Evolutionary conservation across 2,797 vertebrate species (phyloP).

Genomic region (Poecilia wingei): DNA sequence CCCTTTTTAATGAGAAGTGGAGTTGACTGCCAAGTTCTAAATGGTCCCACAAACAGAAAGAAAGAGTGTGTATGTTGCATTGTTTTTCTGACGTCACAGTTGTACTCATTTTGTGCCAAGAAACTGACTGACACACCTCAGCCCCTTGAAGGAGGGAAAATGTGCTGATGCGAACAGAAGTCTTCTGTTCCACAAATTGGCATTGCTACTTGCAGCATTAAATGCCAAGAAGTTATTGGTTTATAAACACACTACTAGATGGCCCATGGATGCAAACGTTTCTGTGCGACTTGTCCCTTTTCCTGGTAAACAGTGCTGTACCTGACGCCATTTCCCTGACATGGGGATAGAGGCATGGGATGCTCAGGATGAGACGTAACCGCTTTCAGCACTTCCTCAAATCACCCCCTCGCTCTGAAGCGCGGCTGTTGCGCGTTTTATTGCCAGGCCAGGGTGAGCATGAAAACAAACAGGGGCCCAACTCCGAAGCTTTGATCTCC

Average conservation of each 20-base stretch:
- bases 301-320: slow-evolving; percentile 82
- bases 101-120: slow-evolving; percentile 51
- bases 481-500: slow-evolving; percentile 88
- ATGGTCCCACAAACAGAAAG: slow-evolving; percentile 9
- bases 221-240: slow-evolving; percentile 44
- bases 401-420: slow-evolving; percentile 76
- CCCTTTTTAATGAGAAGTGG: slow-evolving; percentile 16
- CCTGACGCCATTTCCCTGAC: slow-evolving; percentile 72
- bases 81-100: slow-evolving; percentile 57
- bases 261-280: slow-evolving; percentile 62
- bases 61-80: slow-evolving; percentile 23
- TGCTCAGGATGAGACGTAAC: slow-evolving; percentile 86
- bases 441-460: slow-evolving; percentile 84
- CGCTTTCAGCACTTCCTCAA: slow-evolving; percentile 87
- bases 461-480: slow-evolving; percentile 89
- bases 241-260: slow-evolving; percentile 63
- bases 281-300: slow-evolving; percentile 64
- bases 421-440: slow-evolving; percentile 85
- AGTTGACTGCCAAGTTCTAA: slow-evolving; percentile 23
- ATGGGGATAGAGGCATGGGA: slow-evolving; percentile 83
- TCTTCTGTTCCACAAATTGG: slow-evolving; percentile 32
- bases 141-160: slow-evolving; percentile 34
- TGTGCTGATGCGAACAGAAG: slow-evolving; percentile 7
- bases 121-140: slow-evolving; percentile 49
- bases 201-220: slow-evolving; percentile 34